Evolutionary conservation across 2,888 invertebrate genomes (phyloP).

Genomic region (Drosophila tanythrix): DNA sequence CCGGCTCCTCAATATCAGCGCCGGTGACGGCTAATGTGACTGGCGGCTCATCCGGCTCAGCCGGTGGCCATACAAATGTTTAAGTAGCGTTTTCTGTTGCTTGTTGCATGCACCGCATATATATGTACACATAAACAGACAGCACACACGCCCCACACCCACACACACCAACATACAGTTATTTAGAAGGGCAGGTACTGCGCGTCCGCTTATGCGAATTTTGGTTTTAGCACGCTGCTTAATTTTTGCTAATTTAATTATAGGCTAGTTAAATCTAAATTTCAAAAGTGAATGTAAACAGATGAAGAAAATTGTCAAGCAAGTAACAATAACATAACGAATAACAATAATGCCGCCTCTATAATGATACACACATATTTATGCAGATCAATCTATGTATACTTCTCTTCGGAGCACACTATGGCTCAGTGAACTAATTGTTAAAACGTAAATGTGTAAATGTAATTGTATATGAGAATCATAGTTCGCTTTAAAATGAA

Average conservation of each 20-base stretch:
- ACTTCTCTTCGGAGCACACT: conserved; percentile 53
- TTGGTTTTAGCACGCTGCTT: conserved; percentile 40
- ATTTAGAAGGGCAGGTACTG: conserved; percentile 3
- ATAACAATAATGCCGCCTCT: conserved; percentile 78
- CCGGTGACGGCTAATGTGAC: conserved; percentile 83
- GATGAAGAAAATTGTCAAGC: conserved; percentile 38
- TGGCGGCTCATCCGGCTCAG: conserved; percentile 83
- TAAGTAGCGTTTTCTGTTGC: conserved; percentile 54
- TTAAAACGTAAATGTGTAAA: conserved; percentile 58
- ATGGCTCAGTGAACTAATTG: conserved; percentile 62
- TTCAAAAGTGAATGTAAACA: conserved; percentile 21
- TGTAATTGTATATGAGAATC: conserved; percentile 46
- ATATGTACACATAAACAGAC: conserved; percentile 2
- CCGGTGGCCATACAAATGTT: conserved; percentile 82
- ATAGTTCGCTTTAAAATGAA: conserved; percentile 26
- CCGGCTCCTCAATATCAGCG: conserved; percentile 77
- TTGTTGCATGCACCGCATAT: conserved; percentile 33
- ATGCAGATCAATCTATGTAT: conserved; percentile 71
- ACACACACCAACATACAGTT: conserved; percentile 1
- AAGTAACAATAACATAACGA: conserved; percentile 57
- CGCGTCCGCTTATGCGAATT: conserved; percentile 15
- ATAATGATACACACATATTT: conserved; percentile 60
- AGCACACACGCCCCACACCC: background rate
- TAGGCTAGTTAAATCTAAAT: conserved; percentile 76
- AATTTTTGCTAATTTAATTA: conserved; percentile 67